A percentile compares a stretch with the other conserved stretches of the same genome.
phyloP scores from a whole-genome alignment of 2,113 vertebrate species.

The Anguilla rostrata region DNA sequence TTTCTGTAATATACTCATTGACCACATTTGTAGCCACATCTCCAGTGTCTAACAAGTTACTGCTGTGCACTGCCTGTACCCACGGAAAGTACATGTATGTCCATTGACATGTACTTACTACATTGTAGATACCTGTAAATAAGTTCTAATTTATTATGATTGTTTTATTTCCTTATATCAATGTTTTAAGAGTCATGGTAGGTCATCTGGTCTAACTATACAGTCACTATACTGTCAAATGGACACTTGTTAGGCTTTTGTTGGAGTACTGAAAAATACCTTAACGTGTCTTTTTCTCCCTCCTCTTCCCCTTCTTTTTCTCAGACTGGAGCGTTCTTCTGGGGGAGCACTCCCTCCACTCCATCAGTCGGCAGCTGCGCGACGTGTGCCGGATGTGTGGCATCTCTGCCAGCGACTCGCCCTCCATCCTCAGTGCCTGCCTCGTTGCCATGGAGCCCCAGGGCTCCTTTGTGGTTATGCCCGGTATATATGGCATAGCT shows the following conservation, averaged over 20 bases:
- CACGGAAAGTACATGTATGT: too few species aligned
- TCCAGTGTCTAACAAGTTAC: too few species aligned
- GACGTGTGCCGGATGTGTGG: slow-evolving; percentile 94
- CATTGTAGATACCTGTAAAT: too few species aligned
- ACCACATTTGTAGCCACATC: too few species aligned
- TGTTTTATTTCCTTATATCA: too few species aligned
- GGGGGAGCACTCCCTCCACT: slow-evolving; percentile 92
- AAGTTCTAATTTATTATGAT: too few species aligned
- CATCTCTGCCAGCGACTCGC: slow-evolving; percentile 89
- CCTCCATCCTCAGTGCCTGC: slow-evolving; percentile 94
- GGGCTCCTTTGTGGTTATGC: slow-evolving; percentile 95
- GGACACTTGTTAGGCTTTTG: background rate
- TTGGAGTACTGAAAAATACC: background rate
- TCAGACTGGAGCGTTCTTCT: slow-evolving; percentile 95
- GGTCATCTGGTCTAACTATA: background rate
- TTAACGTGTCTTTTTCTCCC: background rate
- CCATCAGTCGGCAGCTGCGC: slow-evolving; percentile 89
- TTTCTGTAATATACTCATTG: too few species aligned
- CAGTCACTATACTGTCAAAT: background rate
- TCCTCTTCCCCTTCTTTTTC: slow-evolving; percentile 32
- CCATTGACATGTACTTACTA: too few species aligned
- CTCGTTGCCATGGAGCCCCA: slow-evolving; percentile 98
- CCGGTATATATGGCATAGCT: slow-evolving; percentile 68
- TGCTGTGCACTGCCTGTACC: too few species aligned
- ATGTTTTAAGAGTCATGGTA: background rate